Evolutionary conservation across 2,888 invertebrate genomes (phyloP).

Genomic region (Nycteola revayana): DNA sequence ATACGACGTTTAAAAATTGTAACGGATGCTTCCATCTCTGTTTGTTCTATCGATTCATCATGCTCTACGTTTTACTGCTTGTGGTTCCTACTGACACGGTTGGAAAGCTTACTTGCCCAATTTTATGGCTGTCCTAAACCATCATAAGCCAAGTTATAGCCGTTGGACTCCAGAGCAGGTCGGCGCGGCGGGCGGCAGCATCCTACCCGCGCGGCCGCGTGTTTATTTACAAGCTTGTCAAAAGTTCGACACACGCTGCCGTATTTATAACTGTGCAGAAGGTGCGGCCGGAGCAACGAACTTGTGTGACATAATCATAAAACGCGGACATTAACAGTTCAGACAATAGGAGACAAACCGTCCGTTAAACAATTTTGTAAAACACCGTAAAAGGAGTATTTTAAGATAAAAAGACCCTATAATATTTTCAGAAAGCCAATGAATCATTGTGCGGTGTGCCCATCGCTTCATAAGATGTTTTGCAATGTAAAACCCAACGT

Average conservation of each 20-base stretch:
- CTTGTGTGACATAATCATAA: constrained; percentile 48
- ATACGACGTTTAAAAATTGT: too few relatives aligned
- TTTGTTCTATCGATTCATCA: too few relatives aligned
- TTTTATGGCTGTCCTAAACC: too few relatives aligned
- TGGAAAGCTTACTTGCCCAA: too few relatives aligned
- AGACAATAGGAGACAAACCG: constrained; percentile 49
- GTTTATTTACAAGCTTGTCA: constrained; percentile 76
- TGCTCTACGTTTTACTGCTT: too few relatives aligned
- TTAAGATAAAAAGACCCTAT: too few relatives aligned
- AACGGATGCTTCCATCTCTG: too few relatives aligned
- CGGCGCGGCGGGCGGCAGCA: constrained; percentile 26
- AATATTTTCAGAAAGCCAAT: too few relatives aligned
- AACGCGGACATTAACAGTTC: constrained; percentile 35
- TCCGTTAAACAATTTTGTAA: constrained; percentile 37
- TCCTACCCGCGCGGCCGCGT: constrained; percentile 47
- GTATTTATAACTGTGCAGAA: constrained; percentile 75
- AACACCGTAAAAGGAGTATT: constrained; percentile 45
- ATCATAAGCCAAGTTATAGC: background rate
- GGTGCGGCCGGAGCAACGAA: constrained; percentile 74
- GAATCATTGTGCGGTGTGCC: too few relatives aligned
- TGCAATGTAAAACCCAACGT: too few relatives aligned
- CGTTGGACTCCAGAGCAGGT: background rate
- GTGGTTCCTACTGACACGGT: too few relatives aligned
- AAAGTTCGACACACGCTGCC: constrained; percentile 69
- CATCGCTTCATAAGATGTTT: too few relatives aligned